Percentiles rank a stretch among this genome's conserved stretches.
These are phyloP conservation scores for Machimus atricapillus DNA, from an alignment of 2,888 invertebrate genomes.

Conservation along the genomic window DNA sequence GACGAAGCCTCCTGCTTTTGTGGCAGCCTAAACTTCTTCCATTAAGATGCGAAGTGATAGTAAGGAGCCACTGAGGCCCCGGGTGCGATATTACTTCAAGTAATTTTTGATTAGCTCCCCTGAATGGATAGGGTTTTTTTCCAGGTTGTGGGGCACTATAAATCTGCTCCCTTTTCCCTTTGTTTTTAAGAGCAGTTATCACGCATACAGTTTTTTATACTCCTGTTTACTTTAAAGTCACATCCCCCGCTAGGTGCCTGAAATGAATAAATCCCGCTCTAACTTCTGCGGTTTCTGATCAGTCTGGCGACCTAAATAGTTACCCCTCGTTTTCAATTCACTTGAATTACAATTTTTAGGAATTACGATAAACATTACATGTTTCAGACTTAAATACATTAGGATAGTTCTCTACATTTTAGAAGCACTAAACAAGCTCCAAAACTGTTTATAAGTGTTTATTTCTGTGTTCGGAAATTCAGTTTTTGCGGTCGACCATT, in stretches of 20 bases:
- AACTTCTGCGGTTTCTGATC: not conserved
- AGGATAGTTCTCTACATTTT: too few species aligned
- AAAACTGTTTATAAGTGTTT: too few species aligned
- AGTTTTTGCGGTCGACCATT: too few species aligned
- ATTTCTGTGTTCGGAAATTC: too few species aligned
- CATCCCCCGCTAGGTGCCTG: not conserved
- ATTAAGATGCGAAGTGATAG: constrained; percentile 36
- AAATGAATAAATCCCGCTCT: not conserved
- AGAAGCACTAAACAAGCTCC: too few species aligned
- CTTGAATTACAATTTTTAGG: too few species aligned
- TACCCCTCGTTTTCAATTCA: not conserved
- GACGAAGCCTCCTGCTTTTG: constrained; percentile 37
- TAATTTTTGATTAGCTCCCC: constrained; percentile 23
- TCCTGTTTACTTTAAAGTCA: not conserved
- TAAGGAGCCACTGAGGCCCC: not conserved
- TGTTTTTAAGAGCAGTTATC: not conserved
- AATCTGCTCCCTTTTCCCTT: not conserved
- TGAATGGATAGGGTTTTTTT: not conserved
- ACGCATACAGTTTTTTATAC: not conserved
- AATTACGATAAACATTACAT: too few species aligned
- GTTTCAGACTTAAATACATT: too few species aligned
- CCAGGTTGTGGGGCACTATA: not conserved
- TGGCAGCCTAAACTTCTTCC: constrained; percentile 38
- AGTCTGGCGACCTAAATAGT: not conserved
- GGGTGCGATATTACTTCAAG: constrained; percentile 29